These are phyloP conservation scores for Peromyscus aztecus DNA, from an alignment of 2,797 vertebrate genomes.

Conservation along the genomic window DNA sequence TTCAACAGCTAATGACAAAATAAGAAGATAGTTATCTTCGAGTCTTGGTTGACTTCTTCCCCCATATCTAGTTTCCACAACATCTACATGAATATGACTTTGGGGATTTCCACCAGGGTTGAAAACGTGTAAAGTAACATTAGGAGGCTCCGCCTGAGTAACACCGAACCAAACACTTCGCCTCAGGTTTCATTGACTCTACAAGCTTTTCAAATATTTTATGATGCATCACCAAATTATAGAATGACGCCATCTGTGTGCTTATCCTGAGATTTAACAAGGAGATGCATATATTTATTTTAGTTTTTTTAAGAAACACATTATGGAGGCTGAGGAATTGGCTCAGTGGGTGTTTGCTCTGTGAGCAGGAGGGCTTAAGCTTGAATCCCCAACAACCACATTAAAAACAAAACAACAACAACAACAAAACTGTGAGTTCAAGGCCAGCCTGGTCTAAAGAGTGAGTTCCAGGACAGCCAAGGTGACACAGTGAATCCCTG, in stretches of 20 bases:
- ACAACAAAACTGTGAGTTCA: not conserved
- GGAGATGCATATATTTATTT: not conserved
- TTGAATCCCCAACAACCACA: not conserved
- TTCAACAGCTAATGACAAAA: not conserved
- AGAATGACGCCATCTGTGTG: not conserved
- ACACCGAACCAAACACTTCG: not conserved
- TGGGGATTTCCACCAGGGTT: not conserved
- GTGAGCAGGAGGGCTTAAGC: not conserved
- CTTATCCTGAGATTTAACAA: not conserved
- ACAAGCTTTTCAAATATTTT: conserved; percentile 37
- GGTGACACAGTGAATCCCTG: not conserved
- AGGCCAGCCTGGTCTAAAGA: not conserved
- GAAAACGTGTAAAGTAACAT: not conserved
- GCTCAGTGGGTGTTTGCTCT: not conserved
- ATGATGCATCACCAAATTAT: not conserved
- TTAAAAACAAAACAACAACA: not conserved
- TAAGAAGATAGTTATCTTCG: not conserved
- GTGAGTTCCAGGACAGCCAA: not conserved
- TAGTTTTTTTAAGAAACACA: conserved; percentile 35
- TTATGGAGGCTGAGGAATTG: not conserved
- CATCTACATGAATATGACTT: not conserved
- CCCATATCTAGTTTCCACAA: not conserved
- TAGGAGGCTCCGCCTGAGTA: not conserved
- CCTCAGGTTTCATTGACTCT: not conserved
- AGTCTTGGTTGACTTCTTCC: not conserved